Conservation (phyloP, 2,888 invertebrate species). For the Rugalucina vietnamica region DNA sequence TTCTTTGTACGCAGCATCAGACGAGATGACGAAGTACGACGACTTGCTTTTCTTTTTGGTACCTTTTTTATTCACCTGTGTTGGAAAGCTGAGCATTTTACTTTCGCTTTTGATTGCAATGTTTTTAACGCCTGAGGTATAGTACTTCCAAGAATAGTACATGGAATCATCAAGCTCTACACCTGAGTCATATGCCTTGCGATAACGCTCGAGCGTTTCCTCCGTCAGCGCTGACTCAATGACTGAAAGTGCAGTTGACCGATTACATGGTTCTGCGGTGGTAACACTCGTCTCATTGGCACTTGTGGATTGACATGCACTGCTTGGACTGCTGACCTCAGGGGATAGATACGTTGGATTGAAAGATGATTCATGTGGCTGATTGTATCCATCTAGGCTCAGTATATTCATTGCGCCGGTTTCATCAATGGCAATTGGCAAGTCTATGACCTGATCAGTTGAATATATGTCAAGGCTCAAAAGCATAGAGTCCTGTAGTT, state of each 20-base stretch:
- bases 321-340: not conserved
- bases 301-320: not conserved
- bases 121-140: too few species aligned
- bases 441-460: not conserved
- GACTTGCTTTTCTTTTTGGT: not conserved
- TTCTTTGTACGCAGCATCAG: not conserved
- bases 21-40: not conserved
- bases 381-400: not conserved
- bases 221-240: slow-evolving; percentile 8
- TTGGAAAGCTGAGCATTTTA: not conserved
- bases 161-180: not conserved
- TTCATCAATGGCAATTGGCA: slow-evolving; percentile 18
- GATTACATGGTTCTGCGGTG: not conserved
- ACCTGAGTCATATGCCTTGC: not conserved
- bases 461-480: not conserved
- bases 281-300: not conserved
- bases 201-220: not conserved
- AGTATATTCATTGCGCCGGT: not conserved
- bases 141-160: not conserved
- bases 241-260: not conserved
- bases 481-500: not conserved
- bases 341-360: not conserved
- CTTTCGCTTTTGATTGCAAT: not conserved
- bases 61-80: not conserved
- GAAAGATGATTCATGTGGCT: not conserved